Percentiles rank a stretch among this genome's conserved stretches.
Evolutionary conservation across 1,140 invertebrate genomes (phyloP).

Genomic region (Mactra quadrangularis): DNA sequence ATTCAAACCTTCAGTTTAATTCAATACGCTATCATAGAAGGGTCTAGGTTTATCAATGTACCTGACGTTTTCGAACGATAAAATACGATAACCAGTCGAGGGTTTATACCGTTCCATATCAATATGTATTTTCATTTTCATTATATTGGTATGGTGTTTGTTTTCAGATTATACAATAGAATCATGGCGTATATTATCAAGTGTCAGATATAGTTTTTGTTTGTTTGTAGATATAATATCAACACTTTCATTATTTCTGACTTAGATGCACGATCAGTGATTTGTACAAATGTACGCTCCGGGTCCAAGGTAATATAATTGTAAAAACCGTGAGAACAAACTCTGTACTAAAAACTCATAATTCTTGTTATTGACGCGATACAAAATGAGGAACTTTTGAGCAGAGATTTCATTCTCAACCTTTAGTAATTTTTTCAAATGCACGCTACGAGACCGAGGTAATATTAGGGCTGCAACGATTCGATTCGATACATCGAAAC

Average conservation of each 20-base stretch:
- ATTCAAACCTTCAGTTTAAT: slow-evolving; percentile 3
- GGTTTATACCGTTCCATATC: slow-evolving; percentile 26
- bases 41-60: slow-evolving; percentile 6
- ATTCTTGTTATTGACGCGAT: too few species aligned
- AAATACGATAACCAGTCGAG: slow-evolving; percentile 4
- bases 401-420: too few species aligned
- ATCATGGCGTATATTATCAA: slow-evolving; percentile 31
- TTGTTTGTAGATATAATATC: slow-evolving; percentile 29
- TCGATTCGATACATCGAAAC: too few species aligned
- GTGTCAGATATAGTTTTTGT: slow-evolving; percentile 37
- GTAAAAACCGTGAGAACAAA: too few species aligned
- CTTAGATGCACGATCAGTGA: not conserved
- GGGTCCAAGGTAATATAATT: too few species aligned
- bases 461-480: too few species aligned
- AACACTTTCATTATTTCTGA: not conserved
- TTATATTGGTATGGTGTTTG: slow-evolving; percentile 27
- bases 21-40: slow-evolving; percentile 21
- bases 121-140: slow-evolving; percentile 50
- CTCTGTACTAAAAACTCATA: too few species aligned
- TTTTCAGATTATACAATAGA: slow-evolving; percentile 36
- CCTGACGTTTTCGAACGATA: slow-evolving; percentile 13
- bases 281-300: too few species aligned
- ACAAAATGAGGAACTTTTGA: too few species aligned
- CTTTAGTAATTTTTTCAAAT: too few species aligned
- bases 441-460: too few species aligned